A percentile compares a stretch with the other conserved stretches of the same genome.
These are phyloP conservation scores for Temnothorax curvispinosus DNA, from an alignment of 1,140 invertebrate species.

Conservation along the genomic window DNA sequence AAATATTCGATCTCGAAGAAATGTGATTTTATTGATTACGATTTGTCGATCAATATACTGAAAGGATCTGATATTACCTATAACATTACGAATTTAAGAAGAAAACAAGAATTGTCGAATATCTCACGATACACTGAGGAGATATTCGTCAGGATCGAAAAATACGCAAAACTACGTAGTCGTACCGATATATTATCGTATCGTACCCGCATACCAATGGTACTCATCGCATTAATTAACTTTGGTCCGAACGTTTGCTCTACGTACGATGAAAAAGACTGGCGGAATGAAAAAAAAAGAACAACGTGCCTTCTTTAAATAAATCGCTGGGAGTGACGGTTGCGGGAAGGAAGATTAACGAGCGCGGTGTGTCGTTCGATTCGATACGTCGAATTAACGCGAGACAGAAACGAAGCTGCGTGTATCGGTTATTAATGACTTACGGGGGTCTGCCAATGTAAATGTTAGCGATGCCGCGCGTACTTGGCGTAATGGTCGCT, in stretches of 20 bases:
- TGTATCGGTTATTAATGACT: conserved; percentile 79
- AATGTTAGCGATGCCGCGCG: conserved; percentile 56
- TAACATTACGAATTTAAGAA: not conserved
- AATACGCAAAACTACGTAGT: not conserved
- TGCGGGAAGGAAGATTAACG: conserved; percentile 78
- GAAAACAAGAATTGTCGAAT: not conserved
- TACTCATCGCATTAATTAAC: conserved; percentile 64
- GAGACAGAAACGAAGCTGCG: conserved; percentile 69
- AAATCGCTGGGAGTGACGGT: conserved; percentile 76
- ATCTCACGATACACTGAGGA: not conserved
- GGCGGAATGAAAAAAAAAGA: conserved; percentile 56
- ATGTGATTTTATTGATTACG: not conserved
- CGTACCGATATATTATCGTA: conserved; percentile 30
- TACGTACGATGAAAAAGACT: conserved; percentile 56
- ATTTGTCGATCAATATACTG: not conserved
- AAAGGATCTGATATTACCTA: not conserved
- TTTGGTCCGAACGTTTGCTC: conserved; percentile 47
- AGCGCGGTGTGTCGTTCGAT: conserved; percentile 80
- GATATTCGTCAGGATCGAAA: not conserved
- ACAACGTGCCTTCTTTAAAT: conserved; percentile 66
- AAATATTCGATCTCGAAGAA: not conserved
- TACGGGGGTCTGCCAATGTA: conserved; percentile 66
- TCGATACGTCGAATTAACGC: conserved; percentile 82
- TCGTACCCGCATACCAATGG: conserved; percentile 14
- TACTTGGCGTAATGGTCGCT: conserved; percentile 54